phyloP scores from a whole-genome alignment of 1,140 invertebrate genomes.

The Lanistes nyassanus region DNA sequence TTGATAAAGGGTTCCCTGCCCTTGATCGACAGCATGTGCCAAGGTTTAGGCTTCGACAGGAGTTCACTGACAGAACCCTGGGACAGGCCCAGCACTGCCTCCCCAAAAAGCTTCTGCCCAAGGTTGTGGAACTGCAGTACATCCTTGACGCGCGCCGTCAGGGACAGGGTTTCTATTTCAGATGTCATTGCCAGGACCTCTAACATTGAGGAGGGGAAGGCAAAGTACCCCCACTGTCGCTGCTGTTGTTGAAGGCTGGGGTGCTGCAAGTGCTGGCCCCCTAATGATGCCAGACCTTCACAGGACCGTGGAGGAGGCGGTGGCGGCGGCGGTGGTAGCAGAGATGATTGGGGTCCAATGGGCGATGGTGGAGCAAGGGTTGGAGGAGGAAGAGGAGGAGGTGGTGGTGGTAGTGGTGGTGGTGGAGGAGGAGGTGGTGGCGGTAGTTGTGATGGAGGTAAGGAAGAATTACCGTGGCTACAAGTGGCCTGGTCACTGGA shows the following conservation, averaged over 20 bases:
- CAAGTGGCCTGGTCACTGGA: slow-evolving; percentile 39
- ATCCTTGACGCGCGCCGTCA: slow-evolving; percentile 97
- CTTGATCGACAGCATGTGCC: slow-evolving; percentile 99
- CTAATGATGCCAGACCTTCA: not conserved
- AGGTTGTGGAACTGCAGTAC: slow-evolving; percentile 96
- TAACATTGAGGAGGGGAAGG: slow-evolving; percentile 61
- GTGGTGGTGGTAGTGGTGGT: slow-evolving; percentile 40
- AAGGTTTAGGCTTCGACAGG: slow-evolving; percentile 97
- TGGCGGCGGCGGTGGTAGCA: slow-evolving; percentile 29
- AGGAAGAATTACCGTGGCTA: slow-evolving; percentile 35
- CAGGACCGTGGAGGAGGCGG: slow-evolving; percentile 16
- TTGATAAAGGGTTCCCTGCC: slow-evolving; percentile 97
- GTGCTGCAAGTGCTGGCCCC: slow-evolving; percentile 22
- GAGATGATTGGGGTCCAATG: slow-evolving; percentile 21
- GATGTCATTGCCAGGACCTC: slow-evolving; percentile 97
- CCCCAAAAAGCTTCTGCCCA: slow-evolving; percentile 98
- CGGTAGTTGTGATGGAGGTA: slow-evolving; percentile 30
- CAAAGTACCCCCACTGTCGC: slow-evolving; percentile 50
- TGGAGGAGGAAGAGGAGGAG: slow-evolving; percentile 38
- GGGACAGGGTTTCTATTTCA: slow-evolving; percentile 94
- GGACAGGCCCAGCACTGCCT: slow-evolving; percentile 93
- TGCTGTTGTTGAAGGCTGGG: slow-evolving; percentile 12
- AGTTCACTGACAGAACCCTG: slow-evolving; percentile 98
- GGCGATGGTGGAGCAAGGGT: slow-evolving; percentile 29
- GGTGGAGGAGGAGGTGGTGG: slow-evolving; percentile 39